These are phyloP conservation scores for Kryphioiulus occultus DNA, from an alignment of 2,888 invertebrate species.

Conservation along the genomic window DNA sequence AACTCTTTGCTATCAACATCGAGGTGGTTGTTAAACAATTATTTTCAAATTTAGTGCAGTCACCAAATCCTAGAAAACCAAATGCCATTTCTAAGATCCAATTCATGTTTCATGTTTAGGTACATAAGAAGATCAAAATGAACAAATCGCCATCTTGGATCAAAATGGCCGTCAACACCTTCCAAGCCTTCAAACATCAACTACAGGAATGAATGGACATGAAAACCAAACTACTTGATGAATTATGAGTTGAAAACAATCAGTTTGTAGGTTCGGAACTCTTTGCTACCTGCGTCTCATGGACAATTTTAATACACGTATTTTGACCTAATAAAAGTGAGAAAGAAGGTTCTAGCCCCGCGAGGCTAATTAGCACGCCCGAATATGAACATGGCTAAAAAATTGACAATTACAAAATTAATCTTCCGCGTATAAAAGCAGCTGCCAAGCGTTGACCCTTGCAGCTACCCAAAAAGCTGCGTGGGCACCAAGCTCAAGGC, in stretches of 20 bases:
- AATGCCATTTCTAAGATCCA: too few relatives aligned
- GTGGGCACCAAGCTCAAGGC: constrained; percentile 20
- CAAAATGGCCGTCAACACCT: neutral
- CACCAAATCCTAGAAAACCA: too few relatives aligned
- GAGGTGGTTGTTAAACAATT: too few relatives aligned
- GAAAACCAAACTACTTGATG: too few relatives aligned
- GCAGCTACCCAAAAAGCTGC: neutral
- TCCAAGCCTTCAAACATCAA: neutral
- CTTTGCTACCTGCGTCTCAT: too few relatives aligned
- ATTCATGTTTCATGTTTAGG: too few relatives aligned
- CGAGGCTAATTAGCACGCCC: constrained; percentile 11
- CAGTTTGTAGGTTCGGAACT: too few relatives aligned
- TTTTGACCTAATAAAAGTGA: neutral
- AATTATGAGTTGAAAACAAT: too few relatives aligned
- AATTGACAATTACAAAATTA: neutral
- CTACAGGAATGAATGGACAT: too few relatives aligned
- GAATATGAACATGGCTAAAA: neutral
- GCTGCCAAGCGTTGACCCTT: constrained; percentile 16
- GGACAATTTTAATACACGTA: neutral
- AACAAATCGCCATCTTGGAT: neutral
- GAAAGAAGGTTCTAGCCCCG: neutral
- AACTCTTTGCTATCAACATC: too few relatives aligned
- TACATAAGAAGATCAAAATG: too few relatives aligned
- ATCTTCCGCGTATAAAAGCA: constrained; percentile 4
- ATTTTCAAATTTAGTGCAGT: too few relatives aligned